Evolutionary conservation across 2,113 vertebrate species (phyloP), one percentile per base, ranked within the genome.

Genomic region (Acrocephalus kingi): DNA sequence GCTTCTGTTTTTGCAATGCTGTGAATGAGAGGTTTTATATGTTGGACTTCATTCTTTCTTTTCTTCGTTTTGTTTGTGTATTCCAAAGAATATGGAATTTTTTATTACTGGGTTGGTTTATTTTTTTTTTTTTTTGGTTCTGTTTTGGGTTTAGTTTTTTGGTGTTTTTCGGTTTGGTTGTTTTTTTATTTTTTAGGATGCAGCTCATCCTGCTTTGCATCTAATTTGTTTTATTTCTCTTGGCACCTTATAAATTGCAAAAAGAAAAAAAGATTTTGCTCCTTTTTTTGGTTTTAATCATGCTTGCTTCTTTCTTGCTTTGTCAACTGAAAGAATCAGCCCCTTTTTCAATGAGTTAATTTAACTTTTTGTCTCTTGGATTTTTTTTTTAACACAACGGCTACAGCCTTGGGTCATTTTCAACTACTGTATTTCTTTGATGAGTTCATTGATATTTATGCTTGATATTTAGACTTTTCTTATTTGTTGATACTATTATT

Each of bases 11-110:
- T 97, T 98, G 97, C 96, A 97, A 98, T 98, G 98, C 98, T 98
- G 98, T 98, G 98, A 98, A 98, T 98, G 97, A 98, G 96, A 98
- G 96, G 96, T 98, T 98, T 98, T 98, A 96, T 98, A 98, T 96
- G 94, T 97, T 96, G 95, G 96, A 97, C 96, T 97, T 97, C 48
- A 64, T 86, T 96, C 89, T 86, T 93, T 92, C 82, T 75, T 89
- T 66, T 48, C 64, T 79, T 94, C 39, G 59, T 93, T 95, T 93
- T 71, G 48, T 83, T 55, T 62, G 91, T 97, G 74, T 97, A 96
- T 98, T 97, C 98, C 97, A 97, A 98, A 98, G 97, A 98, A 88
- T 87, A 93, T 67, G 95, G 97, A 97, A 23, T 93, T 95, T 35
- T 97, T 95, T 97, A 94, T 87, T 93, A 61, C 31, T 85, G 46